phyloP scores from a whole-genome alignment of 1,140 invertebrate genomes.

The Bombus haemorrhoidalis region DNA sequence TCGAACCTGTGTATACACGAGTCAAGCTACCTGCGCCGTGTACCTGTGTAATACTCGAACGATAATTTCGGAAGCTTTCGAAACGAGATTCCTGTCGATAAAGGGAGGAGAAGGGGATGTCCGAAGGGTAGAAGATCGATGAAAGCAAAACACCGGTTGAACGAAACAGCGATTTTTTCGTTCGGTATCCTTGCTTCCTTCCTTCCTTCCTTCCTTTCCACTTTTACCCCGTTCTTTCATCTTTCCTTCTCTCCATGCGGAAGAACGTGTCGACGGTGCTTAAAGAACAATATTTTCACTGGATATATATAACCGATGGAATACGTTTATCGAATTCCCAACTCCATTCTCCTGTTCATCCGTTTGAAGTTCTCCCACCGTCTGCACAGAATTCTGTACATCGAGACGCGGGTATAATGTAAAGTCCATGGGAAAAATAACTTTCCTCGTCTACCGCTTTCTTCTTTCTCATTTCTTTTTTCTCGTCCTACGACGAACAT shows the following conservation, averaged over 20 bases:
- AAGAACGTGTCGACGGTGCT: constrained; percentile 40
- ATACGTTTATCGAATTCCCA: constrained; percentile 54
- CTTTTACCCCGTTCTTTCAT: neutral
- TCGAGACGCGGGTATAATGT: constrained; percentile 5
- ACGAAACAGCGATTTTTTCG: constrained; percentile 28
- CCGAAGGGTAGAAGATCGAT: constrained; percentile 33
- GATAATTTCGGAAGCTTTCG: constrained; percentile 45
- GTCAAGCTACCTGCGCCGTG: neutral
- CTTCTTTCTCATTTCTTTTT: neutral
- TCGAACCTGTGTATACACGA: neutral
- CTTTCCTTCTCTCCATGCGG: neutral
- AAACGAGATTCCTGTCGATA: constrained; percentile 41
- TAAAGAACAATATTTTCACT: constrained; percentile 57
- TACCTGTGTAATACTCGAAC: neutral
- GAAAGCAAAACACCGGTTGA: constrained; percentile 36
- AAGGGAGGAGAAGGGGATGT: neutral
- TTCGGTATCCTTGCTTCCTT: neutral
- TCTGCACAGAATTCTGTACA: constrained; percentile 24
- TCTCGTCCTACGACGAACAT: neutral
- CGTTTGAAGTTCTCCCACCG: constrained; percentile 39
- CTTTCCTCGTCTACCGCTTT: neutral
- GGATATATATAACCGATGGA: constrained; percentile 48
- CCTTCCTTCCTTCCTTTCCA: neutral
- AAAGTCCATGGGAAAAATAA: constrained; percentile 44
- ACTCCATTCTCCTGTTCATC: constrained; percentile 28